A percentile compares a stretch with the other conserved stretches of the same genome.
phyloP scores from a whole-genome alignment of 2,113 vertebrate species.

The Festucalex cinctus region DNA sequence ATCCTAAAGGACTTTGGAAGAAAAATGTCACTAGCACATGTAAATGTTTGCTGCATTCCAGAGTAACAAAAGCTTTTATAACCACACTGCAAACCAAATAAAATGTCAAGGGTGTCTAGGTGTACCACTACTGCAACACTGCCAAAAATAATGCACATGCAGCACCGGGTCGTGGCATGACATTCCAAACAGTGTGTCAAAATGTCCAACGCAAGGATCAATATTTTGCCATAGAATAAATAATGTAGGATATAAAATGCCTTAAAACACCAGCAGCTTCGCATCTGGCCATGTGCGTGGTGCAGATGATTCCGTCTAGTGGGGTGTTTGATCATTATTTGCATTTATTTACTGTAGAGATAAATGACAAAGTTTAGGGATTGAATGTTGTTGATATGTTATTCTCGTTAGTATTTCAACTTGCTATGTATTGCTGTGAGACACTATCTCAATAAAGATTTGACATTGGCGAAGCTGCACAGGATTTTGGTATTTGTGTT shows the following conservation, averaged over 20 bases:
- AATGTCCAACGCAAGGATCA: slow-evolving; percentile 23
- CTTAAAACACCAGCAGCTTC: slow-evolving; percentile 78
- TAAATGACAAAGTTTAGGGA: slow-evolving; percentile 54
- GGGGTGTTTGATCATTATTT: slow-evolving; percentile 50
- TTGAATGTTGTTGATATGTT: slow-evolving; percentile 72
- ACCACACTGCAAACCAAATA: slow-evolving; percentile 34
- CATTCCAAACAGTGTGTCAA: slow-evolving; percentile 28
- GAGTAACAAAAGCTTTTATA: slow-evolving; percentile 28
- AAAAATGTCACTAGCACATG: slow-evolving; percentile 15
- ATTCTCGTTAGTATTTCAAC: slow-evolving; percentile 54
- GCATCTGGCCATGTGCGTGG: slow-evolving; percentile 57
- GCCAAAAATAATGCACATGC: slow-evolving; percentile 55
- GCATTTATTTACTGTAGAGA: slow-evolving; percentile 35
- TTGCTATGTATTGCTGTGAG: slow-evolving; percentile 62
- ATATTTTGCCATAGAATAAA: slow-evolving; percentile 46
- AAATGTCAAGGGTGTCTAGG: slow-evolving; percentile 26
- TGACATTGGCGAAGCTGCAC: slow-evolving; percentile 50
- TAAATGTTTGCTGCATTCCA: slow-evolving; percentile 20
- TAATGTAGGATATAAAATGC: slow-evolving; percentile 71
- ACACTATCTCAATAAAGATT: slow-evolving; percentile 75
- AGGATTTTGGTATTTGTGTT: slow-evolving; percentile 24
- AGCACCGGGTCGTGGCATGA: slow-evolving; percentile 29
- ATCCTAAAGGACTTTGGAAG: slow-evolving; percentile 29
- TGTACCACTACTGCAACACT: slow-evolving; percentile 49
- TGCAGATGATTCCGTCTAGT: slow-evolving; percentile 57